Base-by-base conservation (phyloP, 2,113 vertebrate species). In the Macaca mulatta region DNA sequence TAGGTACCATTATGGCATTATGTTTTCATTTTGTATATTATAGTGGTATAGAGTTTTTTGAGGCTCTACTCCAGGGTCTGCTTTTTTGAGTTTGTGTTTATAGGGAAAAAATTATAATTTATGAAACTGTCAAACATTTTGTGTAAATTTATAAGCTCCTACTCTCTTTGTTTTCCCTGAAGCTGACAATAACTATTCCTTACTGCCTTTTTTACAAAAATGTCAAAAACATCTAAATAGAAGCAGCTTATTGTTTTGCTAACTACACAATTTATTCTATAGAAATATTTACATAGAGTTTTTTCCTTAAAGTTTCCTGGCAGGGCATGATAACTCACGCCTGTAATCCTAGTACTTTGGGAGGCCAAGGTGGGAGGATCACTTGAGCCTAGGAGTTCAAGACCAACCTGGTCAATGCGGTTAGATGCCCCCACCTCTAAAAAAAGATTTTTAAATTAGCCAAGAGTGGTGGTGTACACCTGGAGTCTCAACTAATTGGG, bases 11-110 rank as follows among this genome's bases (percentile, higher is more conserved):
- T 94, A 23, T 92, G 27, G 30, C 32, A 35, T 93, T 23, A 38
- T 96, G 38, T 64, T 85, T 92, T 90, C 13, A 23, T 87, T 91
- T 95, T 85, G 70, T 50, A 4, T 67, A 16, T 86, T 89, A 40
- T 57, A 78, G 52, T 43, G 38, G 25, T 32, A 48, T 85, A 50
- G 23, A 20, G 1, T 23, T 89, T 94, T 64, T n/a, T 88, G 14
- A 82, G 10, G n/a, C 45, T 82, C 6, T 87, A 52, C 10, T 93
- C 8, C 75, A 38, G 20, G 59, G 25, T 80, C 35, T 80, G 27
- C 48, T 90, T 84, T 94, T 89, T 79, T 81, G 0, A 88, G 43
- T 94, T 97, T 94, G 5, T 96, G 35, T 91, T 91, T 90, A 92
- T 61, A 93, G 50, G 2, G 40, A 48, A 84, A 90, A 80, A 45